These are phyloP conservation scores for Graphium colonna DNA, from an alignment of 2,888 invertebrate species.

Conservation along the genomic window DNA sequence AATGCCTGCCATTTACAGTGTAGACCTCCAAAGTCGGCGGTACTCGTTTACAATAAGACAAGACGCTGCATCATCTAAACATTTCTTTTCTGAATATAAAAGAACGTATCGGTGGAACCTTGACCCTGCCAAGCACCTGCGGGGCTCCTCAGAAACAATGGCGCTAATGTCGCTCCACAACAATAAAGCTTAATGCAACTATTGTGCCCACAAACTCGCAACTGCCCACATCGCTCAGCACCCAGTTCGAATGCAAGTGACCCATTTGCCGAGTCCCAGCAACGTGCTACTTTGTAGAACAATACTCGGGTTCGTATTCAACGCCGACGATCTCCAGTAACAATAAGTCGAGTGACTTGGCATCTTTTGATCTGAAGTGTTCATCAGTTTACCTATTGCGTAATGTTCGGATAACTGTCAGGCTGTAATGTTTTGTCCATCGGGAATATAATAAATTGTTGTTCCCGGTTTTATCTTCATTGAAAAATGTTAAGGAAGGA, in stretches of 20 bases:
- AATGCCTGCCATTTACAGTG: too few relatives aligned
- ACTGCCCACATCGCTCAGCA: conserved; percentile 34
- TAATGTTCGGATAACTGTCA: neutral
- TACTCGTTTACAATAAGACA: too few relatives aligned
- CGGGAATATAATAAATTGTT: too few relatives aligned
- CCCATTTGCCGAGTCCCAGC: conserved; percentile 4
- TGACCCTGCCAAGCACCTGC: conserved; percentile 19
- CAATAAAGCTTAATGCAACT: conserved; percentile 44
- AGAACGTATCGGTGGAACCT: conserved; percentile 10
- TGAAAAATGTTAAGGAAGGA: too few relatives aligned
- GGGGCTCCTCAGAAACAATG: conserved; percentile 42
- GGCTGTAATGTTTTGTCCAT: too few relatives aligned
- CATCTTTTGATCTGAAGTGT: neutral
- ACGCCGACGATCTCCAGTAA: neutral
- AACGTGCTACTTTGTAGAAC: neutral
- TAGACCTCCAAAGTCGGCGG: too few relatives aligned
- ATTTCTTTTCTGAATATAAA: too few relatives aligned
- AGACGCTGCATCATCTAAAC: too few relatives aligned
- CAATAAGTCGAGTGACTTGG: neutral
- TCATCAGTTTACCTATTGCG: neutral
- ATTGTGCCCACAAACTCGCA: conserved; percentile 22
- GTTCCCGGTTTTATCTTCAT: too few relatives aligned
- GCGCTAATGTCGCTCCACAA: conserved; percentile 45
- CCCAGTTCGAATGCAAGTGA: conserved; percentile 18
- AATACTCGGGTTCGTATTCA: conserved; percentile 20